A percentile compares a stretch with the other conserved stretches of the same genome.
These are phyloP conservation scores for Branchinecta lindahli DNA, from an alignment of 1,140 invertebrate species.

Conservation along the genomic window DNA sequence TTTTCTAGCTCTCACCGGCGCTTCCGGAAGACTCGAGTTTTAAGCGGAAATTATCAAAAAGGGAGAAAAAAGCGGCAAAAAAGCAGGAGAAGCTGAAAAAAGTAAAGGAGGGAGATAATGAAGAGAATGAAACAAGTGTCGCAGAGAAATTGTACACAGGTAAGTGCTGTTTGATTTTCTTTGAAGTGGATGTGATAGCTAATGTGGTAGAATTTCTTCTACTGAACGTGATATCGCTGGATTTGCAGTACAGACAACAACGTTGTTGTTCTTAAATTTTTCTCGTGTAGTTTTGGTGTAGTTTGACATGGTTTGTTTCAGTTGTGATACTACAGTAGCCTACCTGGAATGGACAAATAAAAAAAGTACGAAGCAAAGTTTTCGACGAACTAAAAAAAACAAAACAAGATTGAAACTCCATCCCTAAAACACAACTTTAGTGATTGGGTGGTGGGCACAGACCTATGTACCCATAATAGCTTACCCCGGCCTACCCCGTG, in stretches of 20 bases:
- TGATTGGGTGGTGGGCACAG: too few relatives aligned
- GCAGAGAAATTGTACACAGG: conserved; percentile 83
- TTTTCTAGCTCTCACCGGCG: conserved; percentile 13
- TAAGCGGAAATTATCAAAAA: conserved; percentile 85
- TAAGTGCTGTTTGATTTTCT: conserved; percentile 28
- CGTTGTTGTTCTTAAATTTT: too few relatives aligned
- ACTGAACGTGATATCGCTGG: not conserved
- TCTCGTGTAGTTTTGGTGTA: too few relatives aligned
- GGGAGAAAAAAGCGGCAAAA: conserved; percentile 95
- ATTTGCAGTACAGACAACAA: not conserved
- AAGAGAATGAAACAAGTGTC: conserved; percentile 41
- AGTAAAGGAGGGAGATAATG: conserved; percentile 44
- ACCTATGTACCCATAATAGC: too few relatives aligned
- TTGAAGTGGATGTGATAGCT: not conserved
- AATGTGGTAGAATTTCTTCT: not conserved
- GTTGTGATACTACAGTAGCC: too few relatives aligned
- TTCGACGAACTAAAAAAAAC: too few relatives aligned
- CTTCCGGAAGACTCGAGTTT: conserved; percentile 39
- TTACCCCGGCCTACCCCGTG: too few relatives aligned
- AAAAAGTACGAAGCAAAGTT: too few relatives aligned
- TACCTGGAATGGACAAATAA: too few relatives aligned
- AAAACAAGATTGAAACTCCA: too few relatives aligned
- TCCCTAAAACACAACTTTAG: too few relatives aligned
- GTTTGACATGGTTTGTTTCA: too few relatives aligned
- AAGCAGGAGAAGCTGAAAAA: conserved; percentile 86